These are phyloP conservation scores for Regulus satrapa DNA, from an alignment of 2,113 vertebrate species.

Conservation along the genomic window DNA sequence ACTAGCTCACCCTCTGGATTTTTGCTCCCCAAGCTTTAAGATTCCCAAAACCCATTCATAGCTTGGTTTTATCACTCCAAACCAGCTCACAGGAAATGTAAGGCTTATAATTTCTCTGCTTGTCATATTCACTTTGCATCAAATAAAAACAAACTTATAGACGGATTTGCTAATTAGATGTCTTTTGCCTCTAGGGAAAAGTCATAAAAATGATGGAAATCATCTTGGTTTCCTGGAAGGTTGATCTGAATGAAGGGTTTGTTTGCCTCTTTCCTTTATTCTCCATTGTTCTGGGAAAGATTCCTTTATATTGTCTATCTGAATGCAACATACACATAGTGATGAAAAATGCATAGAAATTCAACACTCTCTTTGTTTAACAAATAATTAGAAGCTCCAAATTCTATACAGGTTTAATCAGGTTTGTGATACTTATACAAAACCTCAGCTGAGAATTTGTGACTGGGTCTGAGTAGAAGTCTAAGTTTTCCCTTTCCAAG, in stretches of 20 bases:
- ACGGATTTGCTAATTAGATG: constrained; percentile 82
- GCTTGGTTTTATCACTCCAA: constrained; percentile 70
- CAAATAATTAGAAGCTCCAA: background rate
- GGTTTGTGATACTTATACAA: background rate
- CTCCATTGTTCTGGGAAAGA: background rate
- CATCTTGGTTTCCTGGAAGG: constrained; percentile 75
- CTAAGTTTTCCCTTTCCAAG: background rate
- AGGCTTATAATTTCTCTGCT: constrained; percentile 75
- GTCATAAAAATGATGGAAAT: constrained; percentile 80
- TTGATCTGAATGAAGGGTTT: constrained; percentile 40
- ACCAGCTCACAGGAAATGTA: constrained; percentile 74
- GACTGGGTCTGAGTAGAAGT: background rate
- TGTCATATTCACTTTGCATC: constrained; percentile 79
- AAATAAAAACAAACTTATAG: constrained; percentile 70
- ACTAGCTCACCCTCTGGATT: background rate
- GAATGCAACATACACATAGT: background rate
- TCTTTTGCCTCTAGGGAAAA: constrained; percentile 81
- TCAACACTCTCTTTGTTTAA: background rate
- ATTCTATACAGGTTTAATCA: background rate
- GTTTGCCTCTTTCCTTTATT: background rate
- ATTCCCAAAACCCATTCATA: constrained; percentile 29
- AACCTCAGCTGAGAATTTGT: background rate
- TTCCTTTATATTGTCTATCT: background rate
- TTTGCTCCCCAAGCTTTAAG: constrained; percentile 46
- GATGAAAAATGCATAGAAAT: background rate